Percentiles rank a stretch among this genome's conserved stretches.
Evolutionary conservation across 2,888 invertebrate genomes (phyloP).

Genomic region (Bellardia pandia): DNA sequence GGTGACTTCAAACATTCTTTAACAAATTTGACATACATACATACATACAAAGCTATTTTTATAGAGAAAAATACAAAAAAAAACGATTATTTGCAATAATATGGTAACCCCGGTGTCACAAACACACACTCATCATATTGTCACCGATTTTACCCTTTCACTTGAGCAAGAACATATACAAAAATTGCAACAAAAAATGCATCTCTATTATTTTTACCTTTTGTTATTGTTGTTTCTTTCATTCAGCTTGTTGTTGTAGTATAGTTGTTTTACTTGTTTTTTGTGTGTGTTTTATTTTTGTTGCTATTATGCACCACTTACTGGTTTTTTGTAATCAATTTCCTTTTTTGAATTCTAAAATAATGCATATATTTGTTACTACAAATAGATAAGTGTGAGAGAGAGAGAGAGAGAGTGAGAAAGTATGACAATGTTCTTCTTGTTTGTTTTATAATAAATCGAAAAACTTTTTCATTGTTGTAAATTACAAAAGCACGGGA

Average conservation of each 20-base stretch:
- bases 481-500: neutral
- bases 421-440: neutral
- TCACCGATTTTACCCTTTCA: slow-evolving; percentile 48
- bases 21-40: neutral
- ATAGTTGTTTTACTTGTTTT: slow-evolving; percentile 4
- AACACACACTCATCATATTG: slow-evolving; percentile 33
- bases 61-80: neutral
- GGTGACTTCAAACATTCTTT: slow-evolving; percentile 13
- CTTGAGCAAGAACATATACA: slow-evolving; percentile 11
- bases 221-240: slow-evolving; percentile 2
- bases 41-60: neutral
- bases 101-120: slow-evolving; percentile 35
- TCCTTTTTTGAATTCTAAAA: slow-evolving; percentile 48
- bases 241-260: neutral
- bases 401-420: neutral
- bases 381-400: slow-evolving; percentile 19
- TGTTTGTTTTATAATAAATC: slow-evolving; percentile 12
- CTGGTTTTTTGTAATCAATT: slow-evolving; percentile 59
- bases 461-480: slow-evolving; percentile 22
- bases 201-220: slow-evolving; percentile 59
- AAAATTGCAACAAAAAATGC: slow-evolving; percentile 6
- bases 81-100: neutral
- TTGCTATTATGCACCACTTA: slow-evolving; percentile 41
- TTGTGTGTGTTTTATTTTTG: neutral
- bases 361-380: slow-evolving; percentile 10